phyloP scores from a whole-genome alignment of 1,140 invertebrate species.

The Aphelenchoides fujianensis region DNA sequence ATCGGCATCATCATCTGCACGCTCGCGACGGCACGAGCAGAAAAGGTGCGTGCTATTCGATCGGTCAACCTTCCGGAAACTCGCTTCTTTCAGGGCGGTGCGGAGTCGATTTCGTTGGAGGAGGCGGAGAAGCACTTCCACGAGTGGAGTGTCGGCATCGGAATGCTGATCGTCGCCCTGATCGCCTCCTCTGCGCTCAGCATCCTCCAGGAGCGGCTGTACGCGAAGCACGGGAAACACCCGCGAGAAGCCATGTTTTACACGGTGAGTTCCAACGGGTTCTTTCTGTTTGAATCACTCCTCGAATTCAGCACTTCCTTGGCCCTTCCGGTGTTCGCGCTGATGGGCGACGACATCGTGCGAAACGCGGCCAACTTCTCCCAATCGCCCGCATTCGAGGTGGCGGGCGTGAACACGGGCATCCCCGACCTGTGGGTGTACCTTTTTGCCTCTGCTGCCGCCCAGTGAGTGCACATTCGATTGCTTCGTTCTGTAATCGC shows the following conservation, averaged over 20 bases:
- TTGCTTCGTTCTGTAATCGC: conserved; percentile 19
- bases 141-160: conserved; percentile 70
- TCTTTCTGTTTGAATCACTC: background rate
- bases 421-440: conserved; percentile 77
- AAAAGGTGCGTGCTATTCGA: conserved; percentile 34
- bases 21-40: conserved; percentile 70
- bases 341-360: conserved; percentile 74
- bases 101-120: conserved; percentile 44
- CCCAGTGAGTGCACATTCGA: conserved; percentile 72
- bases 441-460: conserved; percentile 79
- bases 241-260: conserved; percentile 89
- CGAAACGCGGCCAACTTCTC: conserved; percentile 68
- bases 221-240: conserved; percentile 83
- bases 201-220: conserved; percentile 88
- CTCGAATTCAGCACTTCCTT: conserved; percentile 71
- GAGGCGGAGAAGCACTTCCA: conserved; percentile 57
- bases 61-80: conserved; percentile 10
- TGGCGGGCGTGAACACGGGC: conserved; percentile 62
- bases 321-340: conserved; percentile 78
- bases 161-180: conserved; percentile 79
- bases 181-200: conserved; percentile 92
- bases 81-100: conserved; percentile 28
- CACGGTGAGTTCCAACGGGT: conserved; percentile 68
- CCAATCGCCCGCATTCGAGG: conserved; percentile 62
- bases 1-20: conserved; percentile 86